phyloP scores from a whole-genome alignment of 1,140 invertebrate genomes.

The Centruroides vittatus region DNA sequence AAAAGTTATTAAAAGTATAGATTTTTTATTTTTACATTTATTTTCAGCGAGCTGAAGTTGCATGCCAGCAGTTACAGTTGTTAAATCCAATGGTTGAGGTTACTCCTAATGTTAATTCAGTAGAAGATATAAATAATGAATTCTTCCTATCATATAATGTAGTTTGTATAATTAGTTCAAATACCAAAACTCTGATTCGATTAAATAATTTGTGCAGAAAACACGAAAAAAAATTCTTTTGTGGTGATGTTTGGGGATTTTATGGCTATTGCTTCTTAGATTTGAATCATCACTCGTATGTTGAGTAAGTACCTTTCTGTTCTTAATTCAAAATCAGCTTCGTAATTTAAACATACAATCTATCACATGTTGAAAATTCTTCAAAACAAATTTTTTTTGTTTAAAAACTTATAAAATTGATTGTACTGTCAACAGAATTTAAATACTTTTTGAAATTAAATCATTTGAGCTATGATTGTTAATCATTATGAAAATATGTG shows the following conservation, averaged over 20 bases:
- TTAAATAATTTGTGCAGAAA: slow-evolving; percentile 67
- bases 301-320: slow-evolving; percentile 47
- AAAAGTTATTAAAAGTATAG: too few relatives aligned
- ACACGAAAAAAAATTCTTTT: slow-evolving; percentile 66
- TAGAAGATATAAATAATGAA: slow-evolving; percentile 37
- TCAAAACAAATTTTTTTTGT: too few relatives aligned
- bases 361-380: too few relatives aligned
- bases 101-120: slow-evolving; percentile 44
- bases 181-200: slow-evolving; percentile 48
- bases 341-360: too few relatives aligned
- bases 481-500: too few relatives aligned
- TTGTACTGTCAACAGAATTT: too few relatives aligned
- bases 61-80: slow-evolving; percentile 53
- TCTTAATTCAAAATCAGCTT: too few relatives aligned
- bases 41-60: slow-evolving; percentile 65
- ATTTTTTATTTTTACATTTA: slow-evolving; percentile 6
- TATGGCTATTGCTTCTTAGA: slow-evolving; percentile 86
- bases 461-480: too few relatives aligned
- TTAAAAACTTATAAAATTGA: too few relatives aligned
- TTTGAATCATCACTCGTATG: slow-evolving; percentile 63
- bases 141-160: slow-evolving; percentile 51
- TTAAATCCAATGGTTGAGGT: slow-evolving; percentile 90
- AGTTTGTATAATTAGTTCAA: slow-evolving; percentile 61
- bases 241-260: slow-evolving; percentile 83
- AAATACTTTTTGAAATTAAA: too few relatives aligned